Evolutionary conservation across 2,113 vertebrate genomes (phyloP).

Genomic region (Eulacestoma nigropectus): DNA sequence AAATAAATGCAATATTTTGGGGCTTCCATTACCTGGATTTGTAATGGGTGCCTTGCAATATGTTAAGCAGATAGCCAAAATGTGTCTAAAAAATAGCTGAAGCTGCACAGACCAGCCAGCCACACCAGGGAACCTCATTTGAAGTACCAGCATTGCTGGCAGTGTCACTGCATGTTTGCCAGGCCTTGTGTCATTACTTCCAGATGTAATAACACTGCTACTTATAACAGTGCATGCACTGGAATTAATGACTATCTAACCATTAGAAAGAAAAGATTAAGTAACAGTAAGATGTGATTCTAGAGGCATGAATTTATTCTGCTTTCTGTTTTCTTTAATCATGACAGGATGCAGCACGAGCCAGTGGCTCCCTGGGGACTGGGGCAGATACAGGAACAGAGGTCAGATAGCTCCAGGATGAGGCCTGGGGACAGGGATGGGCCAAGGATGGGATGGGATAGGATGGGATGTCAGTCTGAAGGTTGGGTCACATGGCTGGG

Average conservation of each 20-base stretch:
- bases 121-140: not conserved
- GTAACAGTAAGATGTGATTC: not conserved
- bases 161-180: not conserved
- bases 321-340: not conserved
- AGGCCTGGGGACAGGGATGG: too few relatives aligned
- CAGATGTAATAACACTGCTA: not conserved
- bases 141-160: not conserved
- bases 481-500: not conserved
- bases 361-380: not conserved
- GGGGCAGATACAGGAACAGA: not conserved
- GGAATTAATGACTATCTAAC: not conserved
- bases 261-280: not conserved
- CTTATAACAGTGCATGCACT: not conserved
- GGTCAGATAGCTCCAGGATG: not conserved
- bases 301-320: not conserved
- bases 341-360: not conserved
- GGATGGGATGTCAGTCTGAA: not conserved
- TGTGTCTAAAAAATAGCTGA: not conserved
- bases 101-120: not conserved
- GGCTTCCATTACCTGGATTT: not conserved
- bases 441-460: not conserved
- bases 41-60: accelerated
- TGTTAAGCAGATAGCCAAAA: not conserved
- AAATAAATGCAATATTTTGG: not conserved
- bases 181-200: not conserved